Evolutionary conservation across 2,888 invertebrate genomes (phyloP), one percentile per base, ranked within the genome.

Genomic region (Epirrhoe tristata): DNA sequence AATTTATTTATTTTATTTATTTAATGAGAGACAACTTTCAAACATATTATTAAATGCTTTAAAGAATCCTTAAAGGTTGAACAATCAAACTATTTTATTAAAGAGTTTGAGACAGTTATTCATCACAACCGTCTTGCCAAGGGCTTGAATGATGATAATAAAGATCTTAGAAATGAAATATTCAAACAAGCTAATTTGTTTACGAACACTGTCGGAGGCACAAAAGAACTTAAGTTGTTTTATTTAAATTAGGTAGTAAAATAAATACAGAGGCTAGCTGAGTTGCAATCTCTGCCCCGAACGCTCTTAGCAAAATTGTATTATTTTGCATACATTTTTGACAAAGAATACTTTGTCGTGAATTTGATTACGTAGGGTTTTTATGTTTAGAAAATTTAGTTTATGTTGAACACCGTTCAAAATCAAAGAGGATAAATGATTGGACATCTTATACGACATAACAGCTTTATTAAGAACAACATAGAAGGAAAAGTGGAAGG

Each of bases 321-420:
- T 93, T 92, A 91, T 91, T 91, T 91, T 90, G 90, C 92, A 93
- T 93, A 90, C 84, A 90, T 88, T 91, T 91, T 89, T 91, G 88
- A 89, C 88, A 88, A 88, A 88, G 87, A 85, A 84, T 82, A 82
- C 84, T 85, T 81, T 77, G 77, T 77, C 74, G 75, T 75, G 69
- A 79, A 75, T 78, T 81, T 75, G 75, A 78, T 81, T 77, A n/a
- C n/a, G n/a, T n/a, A 73, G 74, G 76, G 75, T 79, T 24, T 24
- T 24, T 74, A 73, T 73, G 74, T 72, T 76, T 70, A 64, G 69
- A 73, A 72, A 74, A 75, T 76, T 77, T 34, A 43, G 39, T 43
- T 39, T 43, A 12, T 39, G 10, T 12, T 39, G 36, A 7, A 36
- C 8, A 12, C 10, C 39, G n/a, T n/a, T n/a, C n/a, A n/a, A n/a